Conservation (phyloP, 2,888 invertebrate genomes). For the Ischnura elegans region DNA sequence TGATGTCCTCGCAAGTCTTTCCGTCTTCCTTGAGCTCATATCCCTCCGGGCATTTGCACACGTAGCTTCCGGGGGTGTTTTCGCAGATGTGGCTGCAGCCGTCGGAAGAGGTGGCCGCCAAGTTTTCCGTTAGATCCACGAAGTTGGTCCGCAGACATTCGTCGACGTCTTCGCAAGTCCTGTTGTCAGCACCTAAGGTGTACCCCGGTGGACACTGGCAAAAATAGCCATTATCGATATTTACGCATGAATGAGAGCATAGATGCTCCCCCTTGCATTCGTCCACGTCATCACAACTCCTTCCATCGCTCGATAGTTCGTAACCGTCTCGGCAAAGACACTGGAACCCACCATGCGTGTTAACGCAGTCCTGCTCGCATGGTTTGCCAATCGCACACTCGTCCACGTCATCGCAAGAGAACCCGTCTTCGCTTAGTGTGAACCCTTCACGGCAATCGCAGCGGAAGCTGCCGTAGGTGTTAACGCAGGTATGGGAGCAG, state of each 20-base stretch:
- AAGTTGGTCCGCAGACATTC: constrained; percentile 73
- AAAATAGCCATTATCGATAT: not conserved
- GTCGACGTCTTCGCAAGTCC: constrained; percentile 76
- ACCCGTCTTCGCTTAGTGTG: constrained; percentile 74
- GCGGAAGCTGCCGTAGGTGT: constrained; percentile 76
- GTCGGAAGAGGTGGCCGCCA: constrained; percentile 73
- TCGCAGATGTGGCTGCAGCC: constrained; percentile 79
- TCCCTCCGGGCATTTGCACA: constrained; percentile 79
- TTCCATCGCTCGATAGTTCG: constrained; percentile 68
- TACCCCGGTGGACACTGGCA: constrained; percentile 73
- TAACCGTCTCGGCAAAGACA: constrained; percentile 34
- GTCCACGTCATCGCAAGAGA: constrained; percentile 74
- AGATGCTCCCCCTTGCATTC: constrained; percentile 70
- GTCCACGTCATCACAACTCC: constrained; percentile 73
- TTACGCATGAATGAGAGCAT: constrained; percentile 16
- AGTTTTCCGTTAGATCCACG: constrained; percentile 45
- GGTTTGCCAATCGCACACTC: constrained; percentile 74
- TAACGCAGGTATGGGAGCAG: constrained; percentile 70
- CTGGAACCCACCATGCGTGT: not conserved
- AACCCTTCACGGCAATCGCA: constrained; percentile 77
- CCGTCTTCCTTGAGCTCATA: constrained; percentile 75
- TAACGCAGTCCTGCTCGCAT: constrained; percentile 22
- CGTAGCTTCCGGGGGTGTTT: constrained; percentile 78
- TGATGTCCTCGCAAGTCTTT: constrained; percentile 74
- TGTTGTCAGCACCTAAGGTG: constrained; percentile 75